phyloP scores from a whole-genome alignment of 1,140 invertebrate species.

The Hormaphis cornu region DNA sequence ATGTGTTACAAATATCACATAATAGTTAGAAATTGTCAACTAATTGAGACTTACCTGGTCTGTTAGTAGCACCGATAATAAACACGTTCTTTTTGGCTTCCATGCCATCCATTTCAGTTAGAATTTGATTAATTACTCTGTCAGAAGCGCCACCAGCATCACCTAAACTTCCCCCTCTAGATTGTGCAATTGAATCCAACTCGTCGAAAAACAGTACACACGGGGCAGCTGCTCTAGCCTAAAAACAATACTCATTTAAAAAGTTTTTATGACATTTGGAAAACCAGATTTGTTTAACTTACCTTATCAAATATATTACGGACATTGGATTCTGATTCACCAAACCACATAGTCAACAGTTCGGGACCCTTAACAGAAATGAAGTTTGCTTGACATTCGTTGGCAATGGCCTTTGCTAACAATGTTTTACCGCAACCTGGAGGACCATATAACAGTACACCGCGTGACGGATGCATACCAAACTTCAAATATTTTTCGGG shows the following conservation, averaged over 20 bases:
- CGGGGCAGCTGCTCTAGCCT: conserved; percentile 96
- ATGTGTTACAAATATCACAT: too few relatives aligned
- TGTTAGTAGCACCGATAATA: conserved; percentile 96
- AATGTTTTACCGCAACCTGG: conserved; percentile 97
- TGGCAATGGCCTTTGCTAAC: conserved; percentile 97
- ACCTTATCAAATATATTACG: conserved; percentile 99
- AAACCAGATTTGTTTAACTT: too few relatives aligned
- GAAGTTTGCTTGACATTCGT: conserved; percentile 99
- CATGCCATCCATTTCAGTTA: conserved; percentile 99
- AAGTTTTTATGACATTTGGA: too few relatives aligned
- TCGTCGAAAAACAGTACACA: conserved; percentile 99
- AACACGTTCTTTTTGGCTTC: conserved; percentile 99
- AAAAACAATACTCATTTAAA: conserved; percentile 33
- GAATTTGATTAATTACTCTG: conserved; percentile 98
- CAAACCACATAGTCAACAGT: conserved; percentile 99
- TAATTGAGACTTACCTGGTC: conserved; percentile 49
- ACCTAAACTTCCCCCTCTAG: conserved; percentile 90
- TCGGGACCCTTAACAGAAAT: conserved; percentile 99
- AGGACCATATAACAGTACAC: conserved; percentile 97
- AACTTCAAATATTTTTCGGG: conserved; percentile 99
- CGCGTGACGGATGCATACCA: conserved; percentile 98
- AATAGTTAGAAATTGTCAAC: neutral
- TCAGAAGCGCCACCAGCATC: conserved; percentile 98
- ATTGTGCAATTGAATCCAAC: conserved; percentile 98
- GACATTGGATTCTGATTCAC: conserved; percentile 99